Percentiles rank a stretch among this genome's conserved stretches.
phyloP scores from a whole-genome alignment of 2,888 invertebrate genomes.

The Alloplasta piceator region DNA sequence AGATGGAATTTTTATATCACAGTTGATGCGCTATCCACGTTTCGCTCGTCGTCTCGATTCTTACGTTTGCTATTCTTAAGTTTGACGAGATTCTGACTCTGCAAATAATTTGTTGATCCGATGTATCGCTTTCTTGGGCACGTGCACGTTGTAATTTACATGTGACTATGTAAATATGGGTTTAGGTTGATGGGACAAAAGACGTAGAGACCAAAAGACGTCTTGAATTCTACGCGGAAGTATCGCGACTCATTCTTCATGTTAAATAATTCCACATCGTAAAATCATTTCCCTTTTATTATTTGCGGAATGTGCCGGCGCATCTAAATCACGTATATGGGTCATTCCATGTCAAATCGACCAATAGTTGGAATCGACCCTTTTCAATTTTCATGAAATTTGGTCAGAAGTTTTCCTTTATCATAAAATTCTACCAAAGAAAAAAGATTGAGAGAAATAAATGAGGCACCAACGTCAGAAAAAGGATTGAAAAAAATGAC shows the following conservation, averaged over 20 bases:
- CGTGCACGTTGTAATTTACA: background rate
- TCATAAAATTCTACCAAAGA: too few species aligned
- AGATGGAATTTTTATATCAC: conserved; percentile 39
- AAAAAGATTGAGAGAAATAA: too few species aligned
- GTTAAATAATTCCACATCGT: conserved; percentile 23
- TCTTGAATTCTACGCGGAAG: conserved; percentile 33
- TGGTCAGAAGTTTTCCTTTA: too few species aligned
- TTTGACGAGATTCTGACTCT: conserved; percentile 18
- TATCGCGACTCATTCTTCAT: conserved; percentile 16
- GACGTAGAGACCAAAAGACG: background rate
- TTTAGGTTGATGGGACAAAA: conserved; percentile 2
- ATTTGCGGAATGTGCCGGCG: background rate
- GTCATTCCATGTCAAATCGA: too few species aligned
- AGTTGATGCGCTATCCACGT: background rate
- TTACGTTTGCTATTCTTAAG: background rate
- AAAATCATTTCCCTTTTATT: background rate
- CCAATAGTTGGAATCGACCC: too few species aligned
- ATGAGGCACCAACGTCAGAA: too few species aligned
- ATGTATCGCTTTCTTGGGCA: background rate
- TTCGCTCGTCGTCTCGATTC: background rate
- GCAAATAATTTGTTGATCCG: background rate
- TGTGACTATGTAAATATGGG: background rate
- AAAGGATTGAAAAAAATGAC: too few species aligned
- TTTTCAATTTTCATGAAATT: too few species aligned
- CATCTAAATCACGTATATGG: too few species aligned